Evolutionary conservation across 2,113 vertebrate genomes (phyloP), one percentile per base, ranked within the genome.

Genomic region (Alces alces): DNA sequence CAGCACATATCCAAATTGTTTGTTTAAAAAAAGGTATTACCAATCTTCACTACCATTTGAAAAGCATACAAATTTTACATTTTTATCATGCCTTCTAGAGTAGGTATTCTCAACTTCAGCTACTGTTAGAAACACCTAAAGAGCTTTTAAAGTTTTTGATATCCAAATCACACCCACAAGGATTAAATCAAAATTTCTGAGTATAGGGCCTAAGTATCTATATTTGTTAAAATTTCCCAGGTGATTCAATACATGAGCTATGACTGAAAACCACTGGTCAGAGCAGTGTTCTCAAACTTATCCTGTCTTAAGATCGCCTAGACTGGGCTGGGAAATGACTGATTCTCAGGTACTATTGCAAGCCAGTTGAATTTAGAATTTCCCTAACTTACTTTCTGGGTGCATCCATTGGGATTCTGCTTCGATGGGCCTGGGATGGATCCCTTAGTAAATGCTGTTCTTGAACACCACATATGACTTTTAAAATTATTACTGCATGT

Each of bases 101-200:
- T 5, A 36, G 19, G 17, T 15, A 1, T 80, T 52, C 58, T 93
- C 36, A 79, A 60, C 6, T 60, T 95, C 43, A 25, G 17, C 58
- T 86, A 45, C 47, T 86, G 23, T 86, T 90, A 19, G 23, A 95
- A 60, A 73, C 73, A 86, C 17, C 17, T 80, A 54, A 27, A 86
- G 70, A 90, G 15, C 11, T 84, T 88, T 70, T 9, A 94, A 94
- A 70, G 5, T 4, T 52, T 50, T 83, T 93, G 43, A 36, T 89
- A 57, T 60, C 39, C 33, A 50, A 91, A 85, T 76, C 3, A 13
- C 92, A 60, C 6, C 3, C 57, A 85, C 28, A 79, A 43, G 30
- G 6, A 73, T 85, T 88, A 92, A 93, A n/a, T 94, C 28, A 80
- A 33, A 93, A 86, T 96, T 89, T 94, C 73, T 90, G 25, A 9